A percentile compares a stretch with the other conserved stretches of the same genome.
These are phyloP conservation scores for Popillia japonica DNA, from an alignment of 1,140 invertebrate species.

Conservation along the genomic window DNA sequence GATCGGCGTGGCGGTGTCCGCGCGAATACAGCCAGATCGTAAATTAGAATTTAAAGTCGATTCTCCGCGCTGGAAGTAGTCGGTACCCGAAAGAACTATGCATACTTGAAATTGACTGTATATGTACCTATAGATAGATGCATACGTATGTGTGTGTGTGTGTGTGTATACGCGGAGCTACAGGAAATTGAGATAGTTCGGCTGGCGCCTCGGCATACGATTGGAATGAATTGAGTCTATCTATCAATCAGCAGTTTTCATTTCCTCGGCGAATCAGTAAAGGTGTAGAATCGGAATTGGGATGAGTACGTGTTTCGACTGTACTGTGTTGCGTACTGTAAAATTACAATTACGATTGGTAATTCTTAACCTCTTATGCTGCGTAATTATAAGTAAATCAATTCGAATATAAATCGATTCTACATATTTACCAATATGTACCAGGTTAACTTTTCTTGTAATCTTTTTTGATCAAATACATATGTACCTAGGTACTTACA, in stretches of 20 bases:
- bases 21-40: background rate
- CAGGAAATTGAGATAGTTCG: constrained; percentile 47
- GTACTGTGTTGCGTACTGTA: background rate
- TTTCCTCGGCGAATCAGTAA: constrained; percentile 40
- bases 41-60: background rate
- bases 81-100: background rate
- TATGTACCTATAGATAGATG: too few species aligned
- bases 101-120: too few species aligned
- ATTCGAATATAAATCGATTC: too few species aligned
- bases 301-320: background rate
- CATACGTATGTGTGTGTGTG: background rate
- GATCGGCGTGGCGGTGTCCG: background rate
- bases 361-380: too few species aligned
- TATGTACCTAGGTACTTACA: too few species aligned
- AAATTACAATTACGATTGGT: background rate
- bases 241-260: constrained; percentile 48
- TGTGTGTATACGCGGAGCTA: background rate
- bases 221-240: constrained; percentile 42
- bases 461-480: too few species aligned
- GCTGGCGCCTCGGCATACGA: constrained; percentile 13
- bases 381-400: too few species aligned
- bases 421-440: too few species aligned
- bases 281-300: background rate
- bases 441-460: too few species aligned
- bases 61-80: background rate